Percentiles rank a stretch among this genome's conserved stretches.
phyloP scores from a whole-genome alignment of 1,140 invertebrate species.

The Aphis gossypii region DNA sequence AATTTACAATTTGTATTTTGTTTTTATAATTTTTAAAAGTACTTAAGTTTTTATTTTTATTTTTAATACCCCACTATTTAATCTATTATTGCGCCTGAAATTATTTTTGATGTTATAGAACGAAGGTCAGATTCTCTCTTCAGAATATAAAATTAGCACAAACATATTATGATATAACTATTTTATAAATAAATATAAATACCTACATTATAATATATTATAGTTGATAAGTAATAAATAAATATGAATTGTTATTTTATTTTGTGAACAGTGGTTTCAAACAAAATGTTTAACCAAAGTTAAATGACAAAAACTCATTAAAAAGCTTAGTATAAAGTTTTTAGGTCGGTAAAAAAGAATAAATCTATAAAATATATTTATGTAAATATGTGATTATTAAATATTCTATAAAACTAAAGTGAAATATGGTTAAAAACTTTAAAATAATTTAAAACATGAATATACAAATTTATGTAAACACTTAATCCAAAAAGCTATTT shows the following conservation, averaged over 20 bases:
- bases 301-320: background rate
- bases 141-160: no score
- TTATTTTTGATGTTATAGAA: no score
- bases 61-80: no score
- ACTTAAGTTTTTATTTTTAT: no score
- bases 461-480: background rate
- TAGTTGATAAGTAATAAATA: background rate
- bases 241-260: background rate
- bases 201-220: no score
- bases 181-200: no score
- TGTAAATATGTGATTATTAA: constrained; percentile 4
- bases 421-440: background rate
- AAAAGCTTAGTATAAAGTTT: background rate
- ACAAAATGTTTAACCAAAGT: background rate
- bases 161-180: no score
- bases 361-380: background rate
- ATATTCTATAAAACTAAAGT: background rate
- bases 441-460: background rate
- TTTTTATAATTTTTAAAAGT: no score
- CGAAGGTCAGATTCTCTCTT: no score
- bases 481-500: background rate
- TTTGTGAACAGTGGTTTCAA: background rate
- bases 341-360: background rate
- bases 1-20: no score
- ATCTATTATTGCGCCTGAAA: no score